A percentile compares a stretch with the other conserved stretches of the same genome.
phyloP scores from a whole-genome alignment of 2,888 invertebrate species.

The Mimas tiliae region DNA sequence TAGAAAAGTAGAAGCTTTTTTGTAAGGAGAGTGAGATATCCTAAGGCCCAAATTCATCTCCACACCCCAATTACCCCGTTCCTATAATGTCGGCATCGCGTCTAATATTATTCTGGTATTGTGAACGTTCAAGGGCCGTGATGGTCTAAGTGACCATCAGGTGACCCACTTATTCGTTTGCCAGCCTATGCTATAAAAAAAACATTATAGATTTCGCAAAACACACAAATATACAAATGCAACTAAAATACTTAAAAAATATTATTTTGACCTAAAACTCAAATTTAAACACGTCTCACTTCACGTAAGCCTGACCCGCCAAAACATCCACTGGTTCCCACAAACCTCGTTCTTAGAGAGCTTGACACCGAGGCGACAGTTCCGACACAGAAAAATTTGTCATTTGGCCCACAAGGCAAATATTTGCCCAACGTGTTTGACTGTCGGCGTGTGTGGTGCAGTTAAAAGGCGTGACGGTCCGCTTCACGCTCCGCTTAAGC shows the following conservation, averaged over 20 bases:
- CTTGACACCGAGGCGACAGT: conserved; percentile 53
- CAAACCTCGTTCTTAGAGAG: conserved; percentile 29
- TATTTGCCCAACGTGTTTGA: conserved; percentile 60
- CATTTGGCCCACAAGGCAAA: conserved; percentile 57
- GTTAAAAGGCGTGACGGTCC: conserved; percentile 73
- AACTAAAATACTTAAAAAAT: not conserved
- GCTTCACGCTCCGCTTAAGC: conserved; percentile 63
- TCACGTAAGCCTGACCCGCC: conserved; percentile 10
- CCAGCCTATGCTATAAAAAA: too few species aligned
- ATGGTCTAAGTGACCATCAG: too few species aligned
- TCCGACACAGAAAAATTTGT: conserved; percentile 68
- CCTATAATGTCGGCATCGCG: too few species aligned
- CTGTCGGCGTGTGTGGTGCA: conserved; percentile 58
- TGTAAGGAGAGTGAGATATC: too few species aligned
- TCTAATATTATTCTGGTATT: too few species aligned
- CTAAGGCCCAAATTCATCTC: too few species aligned
- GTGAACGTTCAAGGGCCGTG: too few species aligned
- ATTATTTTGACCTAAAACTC: not conserved
- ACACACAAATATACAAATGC: not conserved
- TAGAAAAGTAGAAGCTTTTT: too few species aligned
- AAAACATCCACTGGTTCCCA: conserved; percentile 25
- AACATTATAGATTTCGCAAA: not conserved
- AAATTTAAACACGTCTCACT: conserved; percentile 4
- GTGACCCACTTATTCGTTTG: too few species aligned
- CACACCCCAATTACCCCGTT: too few species aligned